These are phyloP conservation scores for Xestia xanthographa DNA, from an alignment of 2,888 invertebrate species.

Conservation along the genomic window DNA sequence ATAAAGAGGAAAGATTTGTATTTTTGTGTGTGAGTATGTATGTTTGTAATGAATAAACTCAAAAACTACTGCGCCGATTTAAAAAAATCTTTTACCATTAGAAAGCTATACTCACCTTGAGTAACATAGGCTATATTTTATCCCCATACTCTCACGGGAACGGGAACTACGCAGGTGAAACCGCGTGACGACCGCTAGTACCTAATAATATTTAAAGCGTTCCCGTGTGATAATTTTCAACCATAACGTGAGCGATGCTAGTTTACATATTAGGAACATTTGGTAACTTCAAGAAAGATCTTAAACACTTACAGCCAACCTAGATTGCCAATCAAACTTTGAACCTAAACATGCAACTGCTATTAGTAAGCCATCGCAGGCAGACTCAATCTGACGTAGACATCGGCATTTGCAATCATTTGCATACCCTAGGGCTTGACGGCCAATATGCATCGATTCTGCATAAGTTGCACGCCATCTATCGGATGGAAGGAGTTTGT, in stretches of 20 bases:
- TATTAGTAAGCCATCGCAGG: conserved; percentile 27
- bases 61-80: no score
- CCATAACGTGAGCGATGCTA: neutral
- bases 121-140: no score
- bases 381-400: conserved; percentile 15
- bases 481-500: neutral
- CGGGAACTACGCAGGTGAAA: no score
- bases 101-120: no score
- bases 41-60: no score
- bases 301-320: neutral
- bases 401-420: conserved; percentile 53
- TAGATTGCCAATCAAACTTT: conserved; percentile 57
- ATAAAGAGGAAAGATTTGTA: no score
- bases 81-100: no score
- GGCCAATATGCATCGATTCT: conserved; percentile 41
- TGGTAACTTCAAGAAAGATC: conserved; percentile 11
- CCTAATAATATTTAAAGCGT: neutral
- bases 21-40: no score
- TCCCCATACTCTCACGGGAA: no score
- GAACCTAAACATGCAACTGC: conserved; percentile 15
- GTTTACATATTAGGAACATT: neutral
- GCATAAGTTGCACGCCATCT: conserved; percentile 24
- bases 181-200: no score
- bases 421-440: conserved; percentile 30
- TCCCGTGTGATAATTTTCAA: neutral